A percentile compares a stretch with the other conserved stretches of the same genome.
Evolutionary conservation across 2,797 vertebrate genomes (phyloP).

Genomic region (Eupleurogrammus muticus): DNA sequence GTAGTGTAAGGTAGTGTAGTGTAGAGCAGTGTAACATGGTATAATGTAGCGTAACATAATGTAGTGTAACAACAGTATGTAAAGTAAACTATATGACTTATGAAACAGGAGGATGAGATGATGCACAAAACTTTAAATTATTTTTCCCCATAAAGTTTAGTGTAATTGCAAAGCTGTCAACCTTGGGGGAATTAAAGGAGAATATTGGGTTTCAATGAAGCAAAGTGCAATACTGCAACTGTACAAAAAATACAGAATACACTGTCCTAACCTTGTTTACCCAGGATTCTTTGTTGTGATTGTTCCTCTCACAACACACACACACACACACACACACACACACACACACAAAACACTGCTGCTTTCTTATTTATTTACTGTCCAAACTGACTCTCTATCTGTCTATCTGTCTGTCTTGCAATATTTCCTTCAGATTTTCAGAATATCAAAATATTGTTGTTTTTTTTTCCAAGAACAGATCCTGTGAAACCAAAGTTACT

Average conservation of each 20-base stretch:
- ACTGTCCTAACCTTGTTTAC: conserved; percentile 57
- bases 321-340: conserved; percentile 10
- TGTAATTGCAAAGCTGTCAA: conserved; percentile 6
- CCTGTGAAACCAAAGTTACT: no score
- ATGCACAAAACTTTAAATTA: not conserved
- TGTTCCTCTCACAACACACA: conserved; percentile 8
- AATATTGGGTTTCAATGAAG: conserved; percentile 24
- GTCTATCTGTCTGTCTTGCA: conserved; percentile 15
- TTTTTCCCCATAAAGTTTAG: conserved; percentile 2
- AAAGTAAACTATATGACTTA: not conserved
- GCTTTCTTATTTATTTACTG: conserved; percentile 18
- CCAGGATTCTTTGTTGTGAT: conserved; percentile 44
- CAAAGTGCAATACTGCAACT: conserved; percentile 15
- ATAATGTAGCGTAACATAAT: no score
- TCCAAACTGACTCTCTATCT: conserved; percentile 2
- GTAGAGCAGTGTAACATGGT: no score
- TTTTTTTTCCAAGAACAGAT: no score
- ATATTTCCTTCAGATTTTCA: no score
- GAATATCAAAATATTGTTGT: no score
- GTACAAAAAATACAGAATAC: conserved; percentile 16
- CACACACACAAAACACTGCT: not conserved
- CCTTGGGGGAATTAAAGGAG: conserved; percentile 17
- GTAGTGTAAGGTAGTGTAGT: no score
- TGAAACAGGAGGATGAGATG: not conserved
- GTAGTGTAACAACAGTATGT: no score